phyloP scores from a whole-genome alignment of 1,140 invertebrate species.

The Orchesella cincta region DNA sequence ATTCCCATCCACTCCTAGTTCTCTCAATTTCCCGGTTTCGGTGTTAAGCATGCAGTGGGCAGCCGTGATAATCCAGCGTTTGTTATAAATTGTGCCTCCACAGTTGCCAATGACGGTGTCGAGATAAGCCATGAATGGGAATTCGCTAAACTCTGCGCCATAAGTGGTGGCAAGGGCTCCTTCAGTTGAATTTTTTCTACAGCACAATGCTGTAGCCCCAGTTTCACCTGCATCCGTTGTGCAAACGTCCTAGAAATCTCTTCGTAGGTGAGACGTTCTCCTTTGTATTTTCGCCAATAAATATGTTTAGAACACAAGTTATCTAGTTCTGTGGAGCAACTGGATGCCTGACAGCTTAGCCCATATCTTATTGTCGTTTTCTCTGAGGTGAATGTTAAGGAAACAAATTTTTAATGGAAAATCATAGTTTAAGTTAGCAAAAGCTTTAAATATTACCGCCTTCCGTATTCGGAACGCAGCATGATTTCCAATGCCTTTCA shows the following conservation, averaged over 20 bases:
- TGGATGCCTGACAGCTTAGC: too few relatives aligned
- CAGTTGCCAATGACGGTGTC: not conserved
- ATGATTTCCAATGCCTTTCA: too few relatives aligned
- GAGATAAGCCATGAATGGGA: not conserved
- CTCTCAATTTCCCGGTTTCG: not conserved
- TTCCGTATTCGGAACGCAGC: too few relatives aligned
- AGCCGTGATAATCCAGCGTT: not conserved
- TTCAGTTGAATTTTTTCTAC: not conserved
- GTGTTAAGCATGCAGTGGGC: not conserved
- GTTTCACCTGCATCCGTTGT: too few relatives aligned
- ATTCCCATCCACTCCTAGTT: not conserved
- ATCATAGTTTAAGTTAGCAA: too few relatives aligned
- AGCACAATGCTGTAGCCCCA: not conserved
- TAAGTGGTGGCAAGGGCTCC: not conserved
- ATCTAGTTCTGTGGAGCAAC: too few relatives aligned
- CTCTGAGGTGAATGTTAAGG: too few relatives aligned
- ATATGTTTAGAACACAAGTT: too few relatives aligned
- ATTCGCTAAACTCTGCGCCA: not conserved
- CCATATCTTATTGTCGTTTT: too few relatives aligned
- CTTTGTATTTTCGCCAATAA: too few relatives aligned
- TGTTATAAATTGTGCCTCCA: conserved; percentile 6
- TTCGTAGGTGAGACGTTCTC: not conserved
- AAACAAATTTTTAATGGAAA: too few relatives aligned
- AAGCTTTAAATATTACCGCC: too few relatives aligned
- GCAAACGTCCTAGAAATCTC: not conserved